Base-by-base conservation (phyloP, 2,113 vertebrate genomes). In the Pantherophis guttatus region DNA sequence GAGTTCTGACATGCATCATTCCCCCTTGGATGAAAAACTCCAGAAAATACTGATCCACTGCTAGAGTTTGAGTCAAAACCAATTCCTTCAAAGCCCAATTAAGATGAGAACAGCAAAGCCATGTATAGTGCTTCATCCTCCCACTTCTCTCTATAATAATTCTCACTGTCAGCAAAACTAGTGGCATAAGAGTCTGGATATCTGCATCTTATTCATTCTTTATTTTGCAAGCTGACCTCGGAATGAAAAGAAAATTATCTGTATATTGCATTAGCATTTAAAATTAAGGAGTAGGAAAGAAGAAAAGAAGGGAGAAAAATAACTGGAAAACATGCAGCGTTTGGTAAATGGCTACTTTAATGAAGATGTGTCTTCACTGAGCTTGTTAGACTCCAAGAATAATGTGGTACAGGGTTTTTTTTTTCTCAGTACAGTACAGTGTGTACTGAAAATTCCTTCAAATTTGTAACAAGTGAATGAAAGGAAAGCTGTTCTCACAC, bases 401-500 rank as follows among this genome's bases (percentile, higher is more conserved):
- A 90, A 90, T 70, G 21, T 70, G 58, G 91, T 39, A 86, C 39
- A 44, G 52, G 75, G 7, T 50, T 24, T 54, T 91, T 70, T 88
- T n/a, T 55, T 50, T 17, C 57, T 86, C 55, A 54, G 87, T 85
- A 92, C 33, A 94, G 93, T 81, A 94, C 93, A 92, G 75, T 29
- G 19, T 92, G 93, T 94, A 24, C 93, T 87, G 58, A 90, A 94
- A 94, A 92, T 55, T 70, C 91, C 58, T 90, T 81, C 29, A 39
- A 92, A 90, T 92, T 94, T 87, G 58, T 81, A 92, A 62, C 54
- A 15, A 90, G 81, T 57, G 88, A 94, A 94, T 94, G 93, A 94
- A 94, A 94, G 91, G 88, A 85, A 92, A 90, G 57, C 91, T 94
- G 93, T 94, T 94, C 88, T 59, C 88, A 57, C 91, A 87, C 55